A percentile compares a stretch with the other conserved stretches of the same genome.
These are phyloP conservation scores for Neomorphus geoffroyi DNA, from an alignment of 2,797 vertebrate genomes.

Conservation along the genomic window DNA sequence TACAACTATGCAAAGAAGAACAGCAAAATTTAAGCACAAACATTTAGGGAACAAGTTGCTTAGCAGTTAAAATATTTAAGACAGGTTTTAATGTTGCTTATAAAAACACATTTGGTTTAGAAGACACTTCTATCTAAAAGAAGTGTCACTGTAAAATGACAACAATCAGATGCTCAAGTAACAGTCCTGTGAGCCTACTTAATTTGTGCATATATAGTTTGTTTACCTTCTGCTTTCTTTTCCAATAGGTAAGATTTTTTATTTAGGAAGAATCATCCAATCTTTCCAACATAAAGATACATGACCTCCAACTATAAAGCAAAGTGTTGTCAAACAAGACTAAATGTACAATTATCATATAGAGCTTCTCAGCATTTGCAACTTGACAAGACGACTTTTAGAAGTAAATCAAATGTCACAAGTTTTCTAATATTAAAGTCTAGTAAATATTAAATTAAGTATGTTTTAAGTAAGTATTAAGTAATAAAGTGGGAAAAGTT, in stretches of 20 bases:
- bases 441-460: background rate
- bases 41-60: background rate
- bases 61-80: background rate
- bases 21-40: background rate
- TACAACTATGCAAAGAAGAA: background rate
- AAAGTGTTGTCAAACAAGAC: rapidly evolving
- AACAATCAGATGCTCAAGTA: background rate
- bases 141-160: background rate
- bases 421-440: background rate
- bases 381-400: background rate
- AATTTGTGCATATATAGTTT: background rate
- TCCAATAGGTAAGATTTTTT: background rate
- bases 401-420: background rate
- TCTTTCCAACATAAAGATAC: background rate
- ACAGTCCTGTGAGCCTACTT: background rate
- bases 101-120: background rate
- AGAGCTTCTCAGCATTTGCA: background rate
- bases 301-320: background rate
- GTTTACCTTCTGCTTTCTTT: background rate
- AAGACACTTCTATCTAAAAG: background rate
- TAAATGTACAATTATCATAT: background rate
- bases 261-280: background rate
- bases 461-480: background rate
- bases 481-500: background rate
- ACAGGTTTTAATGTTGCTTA: background rate